Evolutionary conservation across 2,888 invertebrate genomes (phyloP).

Genomic region (Lithophane leautieri): DNA sequence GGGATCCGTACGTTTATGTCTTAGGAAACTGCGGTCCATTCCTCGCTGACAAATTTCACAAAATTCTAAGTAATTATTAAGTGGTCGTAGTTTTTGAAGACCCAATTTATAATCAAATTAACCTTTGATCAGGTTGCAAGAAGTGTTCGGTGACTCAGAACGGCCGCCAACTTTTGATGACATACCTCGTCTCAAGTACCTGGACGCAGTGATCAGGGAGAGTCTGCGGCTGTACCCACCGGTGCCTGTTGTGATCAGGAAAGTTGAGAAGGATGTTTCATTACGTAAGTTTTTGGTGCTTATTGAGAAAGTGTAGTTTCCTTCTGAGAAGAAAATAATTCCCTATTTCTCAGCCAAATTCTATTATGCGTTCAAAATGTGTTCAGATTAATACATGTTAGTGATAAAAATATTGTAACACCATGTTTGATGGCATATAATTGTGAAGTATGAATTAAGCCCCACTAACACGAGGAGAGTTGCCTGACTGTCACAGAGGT

Average conservation of each 20-base stretch:
- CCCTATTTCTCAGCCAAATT: neutral
- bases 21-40: too few species aligned
- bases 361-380: neutral
- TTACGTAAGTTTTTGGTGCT: neutral
- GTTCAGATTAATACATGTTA: neutral
- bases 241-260: constrained; percentile 67
- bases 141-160: constrained; percentile 68
- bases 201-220: constrained; percentile 74
- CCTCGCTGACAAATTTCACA: too few species aligned
- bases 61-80: too few species aligned
- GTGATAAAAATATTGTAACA: too few species aligned
- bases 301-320: neutral
- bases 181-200: constrained; percentile 66
- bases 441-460: too few species aligned
- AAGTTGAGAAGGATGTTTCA: constrained; percentile 44
- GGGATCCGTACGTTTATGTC: neutral
- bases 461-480: too few species aligned
- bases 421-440: too few species aligned
- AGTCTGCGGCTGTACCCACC: constrained; percentile 72
- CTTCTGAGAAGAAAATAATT: neutral
- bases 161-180: constrained; percentile 61
- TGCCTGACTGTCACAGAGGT: too few species aligned
- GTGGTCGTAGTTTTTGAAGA: too few species aligned
- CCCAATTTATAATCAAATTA: neutral
- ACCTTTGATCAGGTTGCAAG: constrained; percentile 24